These are phyloP conservation scores for Oryzaephilus surinamensis DNA, from an alignment of 1,140 invertebrate species.

Conservation along the genomic window DNA sequence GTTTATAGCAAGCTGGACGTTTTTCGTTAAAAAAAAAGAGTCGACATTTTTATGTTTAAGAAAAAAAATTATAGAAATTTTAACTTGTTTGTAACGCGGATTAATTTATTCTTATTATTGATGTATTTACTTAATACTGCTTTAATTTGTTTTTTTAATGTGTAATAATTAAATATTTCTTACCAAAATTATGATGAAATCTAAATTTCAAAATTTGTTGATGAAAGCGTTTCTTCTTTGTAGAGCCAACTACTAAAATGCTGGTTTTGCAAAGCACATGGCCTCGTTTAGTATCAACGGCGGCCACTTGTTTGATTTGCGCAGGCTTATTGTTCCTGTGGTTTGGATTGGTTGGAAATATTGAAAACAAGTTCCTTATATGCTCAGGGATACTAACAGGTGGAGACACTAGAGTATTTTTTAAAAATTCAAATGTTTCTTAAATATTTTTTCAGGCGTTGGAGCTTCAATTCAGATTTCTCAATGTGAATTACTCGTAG, in stretches of 20 bases:
- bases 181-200: no score
- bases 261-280: conserved; percentile 26
- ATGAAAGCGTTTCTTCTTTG: no score
- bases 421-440: not conserved
- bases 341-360: conserved; percentile 23
- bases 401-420: conserved; percentile 9
- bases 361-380: conserved; percentile 13
- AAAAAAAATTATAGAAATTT: no score
- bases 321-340: conserved; percentile 32
- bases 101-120: no score
- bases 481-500: conserved; percentile 30
- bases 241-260: conserved; percentile 23
- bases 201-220: no score
- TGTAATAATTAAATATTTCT: no score
- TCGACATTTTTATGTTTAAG: no score
- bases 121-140: no score
- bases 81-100: no score
- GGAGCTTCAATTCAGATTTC: conserved; percentile 27
- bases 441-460: conserved; percentile 21
- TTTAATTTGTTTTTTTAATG: no score
- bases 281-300: conserved; percentile 27
- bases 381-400: conserved; percentile 25
- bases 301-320: conserved; percentile 28
- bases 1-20: conserved; percentile 21
- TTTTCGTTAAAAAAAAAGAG: conserved; percentile 21